phyloP scores from a whole-genome alignment of 2,797 vertebrate species.

The Enteromius fasciolatus region DNA sequence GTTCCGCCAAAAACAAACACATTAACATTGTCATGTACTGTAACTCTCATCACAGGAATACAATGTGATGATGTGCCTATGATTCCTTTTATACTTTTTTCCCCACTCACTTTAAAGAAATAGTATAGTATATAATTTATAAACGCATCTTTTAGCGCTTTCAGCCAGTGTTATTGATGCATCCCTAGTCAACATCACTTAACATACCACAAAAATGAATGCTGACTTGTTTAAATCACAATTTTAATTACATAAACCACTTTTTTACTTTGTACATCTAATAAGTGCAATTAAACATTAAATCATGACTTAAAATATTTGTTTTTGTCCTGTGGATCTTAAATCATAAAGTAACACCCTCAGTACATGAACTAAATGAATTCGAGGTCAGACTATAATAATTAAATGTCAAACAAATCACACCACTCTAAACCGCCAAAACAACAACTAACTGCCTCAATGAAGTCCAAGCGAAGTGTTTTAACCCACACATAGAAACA shows the following conservation, averaged over 20 bases:
- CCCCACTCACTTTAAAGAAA: not conserved
- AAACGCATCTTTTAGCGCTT: not conserved
- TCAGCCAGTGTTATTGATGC: not conserved
- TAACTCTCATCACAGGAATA: not conserved
- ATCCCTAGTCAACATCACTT: not conserved
- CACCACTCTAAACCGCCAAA: not conserved
- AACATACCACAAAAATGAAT: not conserved
- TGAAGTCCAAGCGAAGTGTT: not conserved
- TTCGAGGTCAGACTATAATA: not conserved
- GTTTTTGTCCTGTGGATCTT: not conserved
- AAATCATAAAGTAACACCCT: not conserved
- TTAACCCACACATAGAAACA: not conserved
- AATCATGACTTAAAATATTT: not conserved
- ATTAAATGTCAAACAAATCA: constrained; percentile 19
- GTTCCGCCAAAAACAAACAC: too few relatives aligned
- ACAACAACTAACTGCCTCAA: constrained; percentile 1
- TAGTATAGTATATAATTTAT: not conserved
- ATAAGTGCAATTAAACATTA: not conserved
- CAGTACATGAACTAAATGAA: not conserved
- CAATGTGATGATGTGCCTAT: not conserved
- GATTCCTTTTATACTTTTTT: not conserved
- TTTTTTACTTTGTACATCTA: not conserved
- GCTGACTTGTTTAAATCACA: not conserved
- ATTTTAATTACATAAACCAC: not conserved
- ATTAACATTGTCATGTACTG: too few relatives aligned